phyloP scores from a whole-genome alignment of 2,888 invertebrate species.

The Cerastis leucographa region DNA sequence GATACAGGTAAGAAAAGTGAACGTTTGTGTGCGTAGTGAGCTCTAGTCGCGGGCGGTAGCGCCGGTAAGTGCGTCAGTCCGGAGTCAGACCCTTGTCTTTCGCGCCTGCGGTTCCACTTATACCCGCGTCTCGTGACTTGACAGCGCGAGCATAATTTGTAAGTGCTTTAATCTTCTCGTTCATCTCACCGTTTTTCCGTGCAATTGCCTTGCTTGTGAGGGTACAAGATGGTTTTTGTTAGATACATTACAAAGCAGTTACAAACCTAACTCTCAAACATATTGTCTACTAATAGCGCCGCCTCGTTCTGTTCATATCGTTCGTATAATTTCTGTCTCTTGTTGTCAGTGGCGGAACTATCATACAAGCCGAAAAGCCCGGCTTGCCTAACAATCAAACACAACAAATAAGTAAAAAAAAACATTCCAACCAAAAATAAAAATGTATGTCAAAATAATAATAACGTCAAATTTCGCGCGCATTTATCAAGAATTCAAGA shows the following conservation, averaged over 20 bases:
- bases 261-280: background rate
- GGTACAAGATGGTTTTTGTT: background rate
- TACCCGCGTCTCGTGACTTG: constrained; percentile 27
- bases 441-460: too few relatives aligned
- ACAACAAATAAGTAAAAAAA: too few relatives aligned
- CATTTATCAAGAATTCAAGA: too few relatives aligned
- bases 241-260: background rate
- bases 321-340: background rate
- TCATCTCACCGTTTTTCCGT: constrained; percentile 8
- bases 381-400: too few relatives aligned
- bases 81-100: constrained; percentile 14
- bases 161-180: constrained; percentile 15
- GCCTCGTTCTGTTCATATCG: background rate
- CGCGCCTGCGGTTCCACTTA: constrained; percentile 10
- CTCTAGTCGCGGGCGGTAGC: background rate
- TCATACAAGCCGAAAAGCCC: too few relatives aligned
- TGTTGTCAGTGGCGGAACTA: too few relatives aligned
- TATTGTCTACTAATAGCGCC: background rate
- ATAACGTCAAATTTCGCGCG: too few relatives aligned
- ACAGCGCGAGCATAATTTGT: constrained; percentile 21
- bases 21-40: background rate
- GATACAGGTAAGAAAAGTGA: background rate
- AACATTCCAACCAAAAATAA: too few relatives aligned
- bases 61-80: background rate
- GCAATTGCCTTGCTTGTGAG: background rate